phyloP scores from a whole-genome alignment of 2,888 invertebrate genomes.

The Dicyrtoma fusca region DNA sequence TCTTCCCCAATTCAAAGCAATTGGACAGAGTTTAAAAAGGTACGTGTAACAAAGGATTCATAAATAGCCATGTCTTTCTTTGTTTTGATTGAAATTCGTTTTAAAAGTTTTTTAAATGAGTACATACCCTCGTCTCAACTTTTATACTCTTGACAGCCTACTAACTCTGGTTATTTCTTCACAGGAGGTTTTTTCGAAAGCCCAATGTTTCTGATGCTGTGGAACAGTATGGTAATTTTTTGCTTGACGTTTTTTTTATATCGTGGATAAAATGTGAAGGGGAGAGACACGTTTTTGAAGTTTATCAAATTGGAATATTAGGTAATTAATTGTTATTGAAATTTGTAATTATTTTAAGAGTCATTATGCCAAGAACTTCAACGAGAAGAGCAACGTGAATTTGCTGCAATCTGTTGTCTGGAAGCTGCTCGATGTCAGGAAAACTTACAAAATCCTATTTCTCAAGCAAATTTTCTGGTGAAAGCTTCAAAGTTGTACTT shows the following conservation, averaged over 20 bases:
- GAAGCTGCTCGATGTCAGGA: slow-evolving; percentile 55
- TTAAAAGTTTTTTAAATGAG: no score
- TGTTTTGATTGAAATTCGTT: no score
- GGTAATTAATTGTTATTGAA: not conserved
- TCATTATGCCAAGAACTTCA: slow-evolving; percentile 50
- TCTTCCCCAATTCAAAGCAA: slow-evolving; percentile 53
- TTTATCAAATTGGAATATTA: not conserved
- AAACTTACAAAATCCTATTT: slow-evolving; percentile 49
- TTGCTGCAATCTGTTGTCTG: slow-evolving; percentile 53
- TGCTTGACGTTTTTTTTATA: not conserved
- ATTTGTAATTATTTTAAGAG: slow-evolving; percentile 41
- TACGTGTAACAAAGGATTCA: no score
- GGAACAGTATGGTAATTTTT: slow-evolving; percentile 52
- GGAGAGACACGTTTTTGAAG: not conserved
- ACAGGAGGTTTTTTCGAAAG: slow-evolving; percentile 54
- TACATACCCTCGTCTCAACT: not conserved
- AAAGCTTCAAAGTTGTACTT: slow-evolving; percentile 44
- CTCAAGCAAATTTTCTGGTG: slow-evolving; percentile 49
- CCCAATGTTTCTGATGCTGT: slow-evolving; percentile 56
- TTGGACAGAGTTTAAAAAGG: slow-evolving; percentile 55
- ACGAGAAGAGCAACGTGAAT: slow-evolving; percentile 52
- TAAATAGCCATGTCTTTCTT: no score
- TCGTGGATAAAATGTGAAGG: no score
- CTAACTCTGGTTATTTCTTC: slow-evolving; percentile 11
- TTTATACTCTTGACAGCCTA: slow-evolving; percentile 4